Conservation (phyloP, 2,797 vertebrate genomes). For the Xerus rutilus region DNA sequence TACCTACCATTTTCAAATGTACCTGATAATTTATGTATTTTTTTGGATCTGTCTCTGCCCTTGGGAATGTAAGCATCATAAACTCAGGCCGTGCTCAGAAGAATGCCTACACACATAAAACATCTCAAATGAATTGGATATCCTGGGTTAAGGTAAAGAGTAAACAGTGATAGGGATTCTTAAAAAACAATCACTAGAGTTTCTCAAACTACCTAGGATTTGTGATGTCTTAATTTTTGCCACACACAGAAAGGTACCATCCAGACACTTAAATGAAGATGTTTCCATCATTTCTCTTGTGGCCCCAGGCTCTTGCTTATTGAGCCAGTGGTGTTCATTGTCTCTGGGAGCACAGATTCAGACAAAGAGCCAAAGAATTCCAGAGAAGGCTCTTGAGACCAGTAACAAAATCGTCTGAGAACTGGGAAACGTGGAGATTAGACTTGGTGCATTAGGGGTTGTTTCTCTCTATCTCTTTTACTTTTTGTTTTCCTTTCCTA, state of each 20-base stretch:
- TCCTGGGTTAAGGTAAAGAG: background rate
- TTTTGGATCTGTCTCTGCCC: background rate
- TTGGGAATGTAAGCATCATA: constrained; percentile 13
- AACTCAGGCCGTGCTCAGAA: background rate
- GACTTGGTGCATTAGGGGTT: background rate
- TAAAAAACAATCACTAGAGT: background rate
- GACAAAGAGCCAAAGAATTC: background rate
- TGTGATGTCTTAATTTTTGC: constrained; percentile 48
- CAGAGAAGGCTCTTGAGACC: background rate
- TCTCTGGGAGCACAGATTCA: background rate
- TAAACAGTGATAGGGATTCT: constrained; percentile 5
- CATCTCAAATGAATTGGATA: background rate
- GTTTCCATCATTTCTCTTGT: background rate
- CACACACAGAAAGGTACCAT: background rate
- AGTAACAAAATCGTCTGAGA: background rate
- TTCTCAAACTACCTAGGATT: background rate
- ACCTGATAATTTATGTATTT: background rate
- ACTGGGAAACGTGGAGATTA: background rate
- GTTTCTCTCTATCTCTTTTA: background rate
- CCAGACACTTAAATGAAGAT: background rate
- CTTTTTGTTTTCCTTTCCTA: background rate
- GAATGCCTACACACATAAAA: background rate
- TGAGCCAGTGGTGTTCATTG: background rate
- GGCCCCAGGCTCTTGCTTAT: background rate
- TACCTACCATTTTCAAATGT: background rate